These are phyloP conservation scores for Gopherus evgoodei DNA, from an alignment of 2,113 vertebrate genomes.

Conservation along the genomic window DNA sequence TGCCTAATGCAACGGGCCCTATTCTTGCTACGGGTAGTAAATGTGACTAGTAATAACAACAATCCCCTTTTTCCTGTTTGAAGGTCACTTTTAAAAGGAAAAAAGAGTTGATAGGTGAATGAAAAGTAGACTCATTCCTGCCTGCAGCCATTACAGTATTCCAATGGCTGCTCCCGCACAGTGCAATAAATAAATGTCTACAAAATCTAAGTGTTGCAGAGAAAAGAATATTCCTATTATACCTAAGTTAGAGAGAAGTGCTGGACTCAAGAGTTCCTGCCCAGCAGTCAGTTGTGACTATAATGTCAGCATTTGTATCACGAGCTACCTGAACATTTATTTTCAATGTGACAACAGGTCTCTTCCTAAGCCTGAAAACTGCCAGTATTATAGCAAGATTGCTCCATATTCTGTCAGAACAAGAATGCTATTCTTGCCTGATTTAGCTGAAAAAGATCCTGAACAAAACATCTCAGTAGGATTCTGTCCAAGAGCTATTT, in stretches of 20 bases:
- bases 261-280: accelerated
- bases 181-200: not conserved
- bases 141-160: not conserved
- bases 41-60: not conserved
- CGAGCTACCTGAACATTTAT: not conserved
- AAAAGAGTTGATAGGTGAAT: not conserved
- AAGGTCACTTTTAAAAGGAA: not conserved
- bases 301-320: not conserved
- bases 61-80: not conserved
- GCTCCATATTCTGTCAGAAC: too few species aligned
- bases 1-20: not conserved
- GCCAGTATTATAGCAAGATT: not conserved
- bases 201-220: not conserved
- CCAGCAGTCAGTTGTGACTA: not conserved
- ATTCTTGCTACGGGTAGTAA: not conserved
- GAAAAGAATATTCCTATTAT: not conserved
- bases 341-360: not conserved
- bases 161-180: not conserved
- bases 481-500: not conserved
- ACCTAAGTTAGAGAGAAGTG: not conserved
- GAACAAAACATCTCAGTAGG: not conserved
- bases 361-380: accelerated
- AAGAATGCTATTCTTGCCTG: not conserved
- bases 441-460: not conserved
- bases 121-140: not conserved